phyloP scores from a whole-genome alignment of 2,113 vertebrate genomes.

The Gadus chalcogrammus region DNA sequence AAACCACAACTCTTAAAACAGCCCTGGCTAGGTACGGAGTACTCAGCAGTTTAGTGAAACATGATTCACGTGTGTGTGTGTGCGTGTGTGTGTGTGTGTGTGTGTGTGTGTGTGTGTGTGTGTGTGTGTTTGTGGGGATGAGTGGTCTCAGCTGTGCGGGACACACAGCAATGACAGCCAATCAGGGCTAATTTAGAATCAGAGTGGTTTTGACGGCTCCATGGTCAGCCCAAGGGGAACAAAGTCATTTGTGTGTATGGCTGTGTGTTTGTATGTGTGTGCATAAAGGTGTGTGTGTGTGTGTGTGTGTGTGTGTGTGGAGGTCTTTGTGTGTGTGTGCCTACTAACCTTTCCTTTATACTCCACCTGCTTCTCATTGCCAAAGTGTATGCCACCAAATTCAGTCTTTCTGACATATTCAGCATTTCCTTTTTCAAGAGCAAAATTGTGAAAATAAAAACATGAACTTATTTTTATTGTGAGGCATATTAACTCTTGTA shows the following conservation, averaged over 20 bases:
- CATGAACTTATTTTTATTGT: background rate
- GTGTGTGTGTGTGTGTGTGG: constrained; percentile 14
- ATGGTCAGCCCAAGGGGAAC: constrained; percentile 56
- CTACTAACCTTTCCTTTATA: constrained; percentile 52
- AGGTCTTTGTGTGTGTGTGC: constrained; percentile 23
- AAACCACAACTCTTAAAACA: constrained; percentile 51
- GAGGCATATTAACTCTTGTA: background rate
- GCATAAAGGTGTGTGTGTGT: background rate
- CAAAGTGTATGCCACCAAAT: constrained; percentile 54
- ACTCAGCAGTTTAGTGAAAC: constrained; percentile 68
- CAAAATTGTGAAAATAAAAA: constrained; percentile 13
- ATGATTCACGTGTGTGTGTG: constrained; percentile 47
- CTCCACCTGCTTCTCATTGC: constrained; percentile 70
- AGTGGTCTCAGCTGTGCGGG: constrained; percentile 74
- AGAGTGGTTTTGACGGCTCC: constrained; percentile 73
- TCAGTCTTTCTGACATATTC: constrained; percentile 45
- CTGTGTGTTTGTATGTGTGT: constrained; percentile 12
- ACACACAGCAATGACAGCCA: constrained; percentile 70
- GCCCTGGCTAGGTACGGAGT: constrained; percentile 49
- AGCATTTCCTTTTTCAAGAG: constrained; percentile 43
- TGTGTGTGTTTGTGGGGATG: constrained; percentile 26
- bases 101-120: constrained; percentile 27
- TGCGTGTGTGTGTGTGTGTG: constrained; percentile 30
- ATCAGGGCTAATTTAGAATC: constrained; percentile 75
- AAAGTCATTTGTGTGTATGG: constrained; percentile 49